These are phyloP conservation scores for Hermatobates lingyangjiaoensis DNA, from an alignment of 1,140 invertebrate species.

Conservation along the genomic window DNA sequence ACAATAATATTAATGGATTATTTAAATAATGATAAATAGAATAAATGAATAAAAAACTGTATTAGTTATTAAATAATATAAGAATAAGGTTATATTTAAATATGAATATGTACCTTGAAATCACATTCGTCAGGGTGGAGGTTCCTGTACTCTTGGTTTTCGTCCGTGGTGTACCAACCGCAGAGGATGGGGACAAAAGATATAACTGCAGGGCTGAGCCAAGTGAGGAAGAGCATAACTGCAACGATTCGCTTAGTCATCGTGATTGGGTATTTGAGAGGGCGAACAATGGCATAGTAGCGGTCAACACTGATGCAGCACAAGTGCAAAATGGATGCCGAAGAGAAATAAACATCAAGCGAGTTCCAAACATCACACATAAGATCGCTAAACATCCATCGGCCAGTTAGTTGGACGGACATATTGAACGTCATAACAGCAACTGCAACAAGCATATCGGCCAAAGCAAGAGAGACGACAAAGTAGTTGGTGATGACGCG, in stretches of 20 bases:
- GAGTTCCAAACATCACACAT: conserved; percentile 92
- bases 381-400: conserved; percentile 70
- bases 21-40: too few relatives aligned
- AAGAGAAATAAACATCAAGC: conserved; percentile 87
- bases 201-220: conserved; percentile 77
- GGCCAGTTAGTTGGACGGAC: conserved; percentile 54
- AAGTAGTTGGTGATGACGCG: conserved; percentile 86
- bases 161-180: conserved; percentile 73
- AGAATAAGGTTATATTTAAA: too few relatives aligned
- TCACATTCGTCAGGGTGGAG: conserved; percentile 2
- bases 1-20: too few relatives aligned
- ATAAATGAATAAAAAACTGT: too few relatives aligned
- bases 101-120: conserved; percentile 30
- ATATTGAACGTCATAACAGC: conserved; percentile 94
- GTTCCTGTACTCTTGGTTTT: conserved; percentile 32
- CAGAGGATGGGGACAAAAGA: conserved; percentile 90
- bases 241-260: conserved; percentile 67
- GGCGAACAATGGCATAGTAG: conserved; percentile 78
- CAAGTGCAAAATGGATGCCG: conserved; percentile 80
- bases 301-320: conserved; percentile 88
- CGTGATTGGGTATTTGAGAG: conserved; percentile 70
- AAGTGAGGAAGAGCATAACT: conserved; percentile 67
- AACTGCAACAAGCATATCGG: conserved; percentile 77
- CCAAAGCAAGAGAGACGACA: conserved; percentile 79
- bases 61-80: too few relatives aligned